Base-by-base conservation (phyloP, 2,888 invertebrate genomes). In the Rapana venosa region DNA sequence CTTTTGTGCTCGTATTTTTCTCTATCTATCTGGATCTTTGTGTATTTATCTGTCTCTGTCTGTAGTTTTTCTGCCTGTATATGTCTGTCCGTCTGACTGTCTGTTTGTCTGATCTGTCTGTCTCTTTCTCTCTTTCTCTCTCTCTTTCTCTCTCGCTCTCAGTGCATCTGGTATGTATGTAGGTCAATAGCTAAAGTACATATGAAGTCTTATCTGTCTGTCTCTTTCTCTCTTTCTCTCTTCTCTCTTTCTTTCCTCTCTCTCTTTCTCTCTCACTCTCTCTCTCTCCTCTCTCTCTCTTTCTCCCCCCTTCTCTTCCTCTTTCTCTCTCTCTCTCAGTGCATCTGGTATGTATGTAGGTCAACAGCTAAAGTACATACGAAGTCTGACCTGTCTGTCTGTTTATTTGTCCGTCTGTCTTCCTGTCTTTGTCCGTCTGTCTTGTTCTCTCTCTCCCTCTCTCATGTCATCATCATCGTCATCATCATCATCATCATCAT, bases 91-190 rank as follows among this genome's bases (percentile, higher is more conserved):
- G 47, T 47, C 47, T 47, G 47, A 5, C 47, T 47, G 47, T 47
- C 47, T 47, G 47, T 47, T 8, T 47, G 47, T 47, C 47, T 47
- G 47, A n/a, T 77, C 77, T 77, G 30, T 77, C 77, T 77, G 30
- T 77, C 61, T 66, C 22, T 66, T 61, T 86, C 22, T 66, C 35
- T 66, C 22, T 86, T 1, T 66, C 58, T 86, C 86, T 66, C 66
- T 66, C 61, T 86, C 86, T 66, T 30, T 66, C 61, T 61, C 30
- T 61, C 61, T 61, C 58, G 56, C 85, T n/a, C 61, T 61, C 58
- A 22, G 20, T 74, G 61, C 11, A n/a, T n/a, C n/a, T n/a, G n/a
- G n/a, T n/a, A n/a, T n/a, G n/a, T n/a, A n/a, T n/a, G n/a, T n/a
- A n/a, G n/a, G n/a, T n/a, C n/a, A n/a, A n/a, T n/a, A n/a, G n/a